Conservation (phyloP, 2,113 vertebrate species). For the Ptilorrhoa leucosticta region DNA sequence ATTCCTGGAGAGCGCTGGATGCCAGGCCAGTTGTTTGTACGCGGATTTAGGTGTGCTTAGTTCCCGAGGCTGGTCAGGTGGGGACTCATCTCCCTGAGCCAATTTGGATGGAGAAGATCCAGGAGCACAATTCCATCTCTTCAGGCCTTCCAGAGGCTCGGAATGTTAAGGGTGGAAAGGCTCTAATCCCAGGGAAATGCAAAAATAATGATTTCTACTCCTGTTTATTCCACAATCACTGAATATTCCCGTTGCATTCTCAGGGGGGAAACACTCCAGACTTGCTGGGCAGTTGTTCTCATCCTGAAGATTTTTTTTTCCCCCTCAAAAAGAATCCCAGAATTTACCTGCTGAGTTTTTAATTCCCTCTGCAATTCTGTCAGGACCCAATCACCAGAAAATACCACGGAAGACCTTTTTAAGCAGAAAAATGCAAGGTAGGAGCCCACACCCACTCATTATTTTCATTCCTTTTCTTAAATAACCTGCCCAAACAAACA, state of each 20-base stretch:
- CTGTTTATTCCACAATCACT: neutral
- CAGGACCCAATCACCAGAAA: neutral
- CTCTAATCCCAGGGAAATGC: neutral
- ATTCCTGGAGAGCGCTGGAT: neutral
- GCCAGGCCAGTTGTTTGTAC: fast-evolving
- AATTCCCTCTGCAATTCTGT: neutral
- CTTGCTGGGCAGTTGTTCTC: neutral
- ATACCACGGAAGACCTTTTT: neutral
- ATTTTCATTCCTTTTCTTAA: slow-evolving; percentile 40
- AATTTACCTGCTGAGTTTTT: neutral
- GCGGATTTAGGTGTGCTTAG: neutral
- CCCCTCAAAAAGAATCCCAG: neutral
- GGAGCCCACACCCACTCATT: slow-evolving; percentile 5
- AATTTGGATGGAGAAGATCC: neutral
- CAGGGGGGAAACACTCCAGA: neutral
- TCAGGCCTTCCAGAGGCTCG: neutral
- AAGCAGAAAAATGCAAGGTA: slow-evolving; percentile 10
- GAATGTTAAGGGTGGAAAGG: neutral
- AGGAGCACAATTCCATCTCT: neutral
- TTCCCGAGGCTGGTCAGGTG: neutral
- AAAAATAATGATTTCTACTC: neutral
- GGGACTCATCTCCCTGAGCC: neutral
- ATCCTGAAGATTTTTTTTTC: neutral
- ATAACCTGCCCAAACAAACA: slow-evolving; percentile 55
- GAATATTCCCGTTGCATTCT: neutral